A percentile compares a stretch with the other conserved stretches of the same genome.
Evolutionary conservation across 2,113 vertebrate genomes (phyloP).

Genomic region (Sylvietta virens): DNA sequence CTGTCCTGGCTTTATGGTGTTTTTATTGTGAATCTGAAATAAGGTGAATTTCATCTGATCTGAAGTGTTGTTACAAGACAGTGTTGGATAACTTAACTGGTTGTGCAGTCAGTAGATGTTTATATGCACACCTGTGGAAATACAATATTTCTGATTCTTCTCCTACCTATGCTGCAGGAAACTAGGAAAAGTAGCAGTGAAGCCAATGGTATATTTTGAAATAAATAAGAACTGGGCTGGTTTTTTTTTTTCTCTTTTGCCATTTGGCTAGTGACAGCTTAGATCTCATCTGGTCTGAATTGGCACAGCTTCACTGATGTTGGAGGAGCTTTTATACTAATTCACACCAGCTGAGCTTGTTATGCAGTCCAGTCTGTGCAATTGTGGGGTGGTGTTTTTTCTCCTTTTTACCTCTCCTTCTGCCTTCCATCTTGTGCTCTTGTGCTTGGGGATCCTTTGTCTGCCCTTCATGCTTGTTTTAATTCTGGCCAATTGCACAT

Average conservation of each 20-base stretch:
- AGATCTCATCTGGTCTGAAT: conserved; percentile 34
- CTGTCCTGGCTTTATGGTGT: not conserved
- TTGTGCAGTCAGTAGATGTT: not conserved
- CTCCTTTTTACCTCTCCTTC: conserved; percentile 21
- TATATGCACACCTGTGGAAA: not conserved
- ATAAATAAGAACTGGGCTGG: not conserved
- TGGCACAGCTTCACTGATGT: conserved; percentile 10
- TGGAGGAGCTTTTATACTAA: conserved; percentile 30
- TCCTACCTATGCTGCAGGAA: not conserved
- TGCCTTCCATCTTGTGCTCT: conserved; percentile 30
- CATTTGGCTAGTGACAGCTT: not conserved
- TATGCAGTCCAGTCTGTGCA: not conserved
- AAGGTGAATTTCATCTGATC: not conserved
- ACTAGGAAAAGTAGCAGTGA: not conserved
- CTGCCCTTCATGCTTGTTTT: not conserved
- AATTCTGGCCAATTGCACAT: not conserved
- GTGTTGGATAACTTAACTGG: not conserved
- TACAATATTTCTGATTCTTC: not conserved
- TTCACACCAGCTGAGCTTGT: conserved; percentile 50
- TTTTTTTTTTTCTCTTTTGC: not conserved
- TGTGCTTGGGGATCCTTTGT: conserved; percentile 4
- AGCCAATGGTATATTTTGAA: not conserved
- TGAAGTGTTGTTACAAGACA: not conserved
- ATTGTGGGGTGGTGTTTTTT: not conserved
- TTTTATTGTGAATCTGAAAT: not conserved